These are phyloP conservation scores for Geotrypetes seraphini DNA, from an alignment of 2,797 vertebrate species.

Conservation along the genomic window DNA sequence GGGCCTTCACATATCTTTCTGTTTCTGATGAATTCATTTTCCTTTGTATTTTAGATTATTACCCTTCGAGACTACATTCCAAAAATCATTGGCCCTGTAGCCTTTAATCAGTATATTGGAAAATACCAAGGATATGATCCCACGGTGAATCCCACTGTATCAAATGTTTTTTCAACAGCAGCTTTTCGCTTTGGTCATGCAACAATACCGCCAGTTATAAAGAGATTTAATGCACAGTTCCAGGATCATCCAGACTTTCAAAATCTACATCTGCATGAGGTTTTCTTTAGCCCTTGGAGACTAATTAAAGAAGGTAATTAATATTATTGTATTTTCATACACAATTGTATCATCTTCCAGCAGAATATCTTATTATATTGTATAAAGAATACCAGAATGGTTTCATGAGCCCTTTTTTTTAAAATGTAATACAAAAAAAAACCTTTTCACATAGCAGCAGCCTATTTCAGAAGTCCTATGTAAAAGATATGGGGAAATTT, in stretches of 20 bases:
- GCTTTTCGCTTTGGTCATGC: conserved; percentile 92
- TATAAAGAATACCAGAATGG: too few relatives aligned
- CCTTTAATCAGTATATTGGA: conserved; percentile 65
- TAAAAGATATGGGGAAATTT: too few relatives aligned
- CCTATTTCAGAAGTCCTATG: too few relatives aligned
- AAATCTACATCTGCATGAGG: conserved; percentile 58
- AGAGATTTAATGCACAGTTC: conserved; percentile 66
- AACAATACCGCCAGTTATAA: conserved; percentile 60
- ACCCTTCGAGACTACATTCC: conserved; percentile 86
- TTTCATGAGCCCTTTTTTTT: too few relatives aligned
- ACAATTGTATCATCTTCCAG: not conserved
- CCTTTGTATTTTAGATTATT: conserved; percentile 61
- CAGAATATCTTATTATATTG: too few relatives aligned
- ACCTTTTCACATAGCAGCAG: too few relatives aligned
- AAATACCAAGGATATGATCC: conserved; percentile 70
- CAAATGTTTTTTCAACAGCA: conserved; percentile 87
- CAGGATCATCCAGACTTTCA: conserved; percentile 60
- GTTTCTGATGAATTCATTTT: conserved; percentile 4
- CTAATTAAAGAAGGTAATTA: conserved; percentile 78
- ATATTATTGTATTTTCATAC: not conserved
- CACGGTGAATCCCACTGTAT: conserved; percentile 62
- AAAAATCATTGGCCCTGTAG: conserved; percentile 72
- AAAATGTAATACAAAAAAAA: too few relatives aligned
- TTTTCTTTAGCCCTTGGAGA: conserved; percentile 88
- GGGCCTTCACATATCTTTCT: not conserved